phyloP scores from a whole-genome alignment of 2,888 invertebrate species.

The Calephelis perditalis region DNA sequence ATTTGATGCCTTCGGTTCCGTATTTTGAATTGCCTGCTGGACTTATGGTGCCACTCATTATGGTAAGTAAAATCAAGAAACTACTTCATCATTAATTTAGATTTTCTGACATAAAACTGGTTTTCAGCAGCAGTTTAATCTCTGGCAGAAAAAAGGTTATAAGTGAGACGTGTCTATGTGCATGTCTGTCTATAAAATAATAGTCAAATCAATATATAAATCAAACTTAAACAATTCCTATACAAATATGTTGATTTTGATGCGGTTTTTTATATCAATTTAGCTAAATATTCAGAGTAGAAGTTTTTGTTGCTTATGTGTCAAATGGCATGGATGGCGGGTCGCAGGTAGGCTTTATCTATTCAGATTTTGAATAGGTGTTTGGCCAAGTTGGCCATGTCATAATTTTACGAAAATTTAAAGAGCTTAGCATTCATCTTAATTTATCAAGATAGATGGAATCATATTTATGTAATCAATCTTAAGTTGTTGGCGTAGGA shows the following conservation, averaged over 20 bases:
- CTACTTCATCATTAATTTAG: too few relatives aligned
- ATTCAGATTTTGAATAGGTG: constrained; percentile 33
- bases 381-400: constrained; percentile 29
- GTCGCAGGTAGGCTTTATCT: constrained; percentile 29
- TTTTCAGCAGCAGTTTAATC: too few relatives aligned
- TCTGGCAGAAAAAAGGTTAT: too few relatives aligned
- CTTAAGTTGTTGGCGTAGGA: constrained; percentile 19
- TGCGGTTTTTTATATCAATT: too few relatives aligned
- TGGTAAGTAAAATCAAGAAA: constrained; percentile 69
- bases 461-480: constrained; percentile 20
- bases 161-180: too few relatives aligned
- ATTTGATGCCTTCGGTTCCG: constrained; percentile 92
- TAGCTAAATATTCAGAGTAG: too few relatives aligned
- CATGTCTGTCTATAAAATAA: too few relatives aligned
- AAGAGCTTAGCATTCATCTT: too few relatives aligned
- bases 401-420: constrained; percentile 15
- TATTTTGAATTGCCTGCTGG: constrained; percentile 99
- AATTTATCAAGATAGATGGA: constrained; percentile 10
- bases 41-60: constrained; percentile 97
- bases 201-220: too few relatives aligned
- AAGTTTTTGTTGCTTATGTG: constrained; percentile 4
- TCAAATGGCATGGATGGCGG: constrained; percentile 6
- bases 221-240: too few relatives aligned
- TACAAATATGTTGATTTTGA: neutral
- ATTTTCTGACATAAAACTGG: too few relatives aligned